Evolutionary conservation across 1,140 invertebrate genomes (phyloP), one percentile per base, ranked within the genome.

Genomic region (Rhagoletis zephyria): DNA sequence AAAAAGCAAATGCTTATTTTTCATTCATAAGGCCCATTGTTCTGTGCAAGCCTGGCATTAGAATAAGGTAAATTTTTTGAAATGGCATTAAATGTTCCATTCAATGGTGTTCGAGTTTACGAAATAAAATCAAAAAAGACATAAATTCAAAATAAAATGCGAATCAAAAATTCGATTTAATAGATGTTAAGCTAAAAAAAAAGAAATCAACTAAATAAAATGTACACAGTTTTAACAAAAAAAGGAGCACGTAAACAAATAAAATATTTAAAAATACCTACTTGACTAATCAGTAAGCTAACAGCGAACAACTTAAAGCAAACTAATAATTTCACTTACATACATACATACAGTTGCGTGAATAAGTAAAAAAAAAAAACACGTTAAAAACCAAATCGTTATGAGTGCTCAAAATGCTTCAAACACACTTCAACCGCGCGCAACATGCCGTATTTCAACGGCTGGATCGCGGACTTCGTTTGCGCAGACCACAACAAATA

Each of bases 81-180:
- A 74, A 74, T 74, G 3, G 45, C n/a, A 81, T 45, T 56, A 81
- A 59, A 81, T 81, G 45, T 81, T 81, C 1, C 30, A 30, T 81
- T 19, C 45, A 81, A 9, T 81, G 48, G 51, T 81, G 74, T 81
- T 81, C 74, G 74, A 81, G 48, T 81, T 56, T 56, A 56, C 48
- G 48, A 51, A 81, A 74, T 42, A 77, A 56, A 81, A 56, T 51
- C 74, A 56, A 81, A 56, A 48, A 85, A 12, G n/a, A 85, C 9
- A 19, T 63, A 85, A 85, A 16, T 61, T 10, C 65, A 64, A 48
- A 40, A 56, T 77, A 10, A 81, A 51, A 64, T n/a, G 19, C 56
- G 51, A 87, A 70, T 59, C 4, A 59, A 77, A 56, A 56, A 59
- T 59, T 3, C 5, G 42, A 63, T 19, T 9, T 42, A 30, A 42